Conservation (phyloP, 2,113 vertebrate genomes). For the Triplophysa dalaica region DNA sequence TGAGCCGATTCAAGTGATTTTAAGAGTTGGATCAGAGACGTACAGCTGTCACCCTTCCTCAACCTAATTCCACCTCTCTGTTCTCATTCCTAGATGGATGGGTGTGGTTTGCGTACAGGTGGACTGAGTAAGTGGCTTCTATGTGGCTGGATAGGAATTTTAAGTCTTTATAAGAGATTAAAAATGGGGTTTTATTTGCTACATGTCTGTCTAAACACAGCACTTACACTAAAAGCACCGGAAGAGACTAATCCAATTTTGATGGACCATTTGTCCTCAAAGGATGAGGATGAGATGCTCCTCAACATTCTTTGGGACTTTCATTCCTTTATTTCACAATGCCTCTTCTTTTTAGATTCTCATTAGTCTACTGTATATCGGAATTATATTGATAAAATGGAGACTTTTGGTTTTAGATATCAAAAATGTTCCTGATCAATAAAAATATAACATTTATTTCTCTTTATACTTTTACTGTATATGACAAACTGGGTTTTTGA, state of each 20-base stretch:
- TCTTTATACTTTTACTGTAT: neutral
- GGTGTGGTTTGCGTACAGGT: slow-evolving; percentile 1
- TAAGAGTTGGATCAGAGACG: neutral
- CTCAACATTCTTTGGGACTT: neutral
- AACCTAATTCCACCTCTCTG: neutral
- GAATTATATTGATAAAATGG: too few species aligned
- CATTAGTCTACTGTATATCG: neutral
- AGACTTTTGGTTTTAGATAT: too few species aligned
- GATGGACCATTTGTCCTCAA: slow-evolving; percentile 8
- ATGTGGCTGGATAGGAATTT: slow-evolving; percentile 36
- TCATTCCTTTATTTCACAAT: slow-evolving; percentile 38
- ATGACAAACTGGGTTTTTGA: too few species aligned
- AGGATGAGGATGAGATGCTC: neutral
- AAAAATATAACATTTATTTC: neutral
- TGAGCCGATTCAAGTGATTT: slow-evolving; percentile 4
- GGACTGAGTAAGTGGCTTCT: slow-evolving; percentile 30
- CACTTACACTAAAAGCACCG: slow-evolving; percentile 39
- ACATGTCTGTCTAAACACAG: slow-evolving; percentile 3
- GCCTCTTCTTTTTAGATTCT: slow-evolving; percentile 30
- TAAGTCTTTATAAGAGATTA: slow-evolving; percentile 35
- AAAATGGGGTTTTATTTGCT: slow-evolving; percentile 39
- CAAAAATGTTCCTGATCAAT: too few species aligned
- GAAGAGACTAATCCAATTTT: slow-evolving; percentile 24
- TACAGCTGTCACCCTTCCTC: neutral
- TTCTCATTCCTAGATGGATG: slow-evolving; percentile 8